Base-by-base conservation (phyloP, 2,888 invertebrate genomes). In the Globia sparganii region DNA sequence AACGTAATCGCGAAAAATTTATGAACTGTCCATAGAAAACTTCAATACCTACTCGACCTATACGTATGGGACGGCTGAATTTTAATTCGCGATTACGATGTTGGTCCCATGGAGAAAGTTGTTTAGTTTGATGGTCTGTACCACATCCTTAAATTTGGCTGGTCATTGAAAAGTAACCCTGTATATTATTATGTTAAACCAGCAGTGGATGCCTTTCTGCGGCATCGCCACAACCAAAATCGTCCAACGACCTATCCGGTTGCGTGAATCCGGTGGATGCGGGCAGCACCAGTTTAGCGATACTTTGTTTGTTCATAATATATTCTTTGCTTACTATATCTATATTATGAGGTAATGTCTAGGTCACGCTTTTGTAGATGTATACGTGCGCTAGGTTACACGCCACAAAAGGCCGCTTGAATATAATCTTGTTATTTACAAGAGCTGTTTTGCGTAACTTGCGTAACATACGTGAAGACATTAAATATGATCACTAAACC, bases 381-480 rank as follows among this genome's bases (percentile, higher is more conserved):
- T 76, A 40, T 72, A 73, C 15, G 61, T 73, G 43, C 28, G 61
- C 40, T 77, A 49, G 56, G 28, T 13, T 53, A 65, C 43, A 69
- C 49, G 31, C n/a, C 56, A 37, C 40, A 61, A 78, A 25, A 66
- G 62, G 49, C 49, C 18, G 67, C n/a, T 83, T 28, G 15, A 61
- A 70, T 53, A 83, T 80, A 80, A 80, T 83, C 80, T 78, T 79
- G 59, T 83, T 80, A 80, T 68, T 73, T 49, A 83, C 40, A 68
- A 77, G 62, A 70, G 25, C 37, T 31, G 31, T 9, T 58, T 70
- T n/a, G 65, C 28, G 58, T 43, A 83, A 37, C 34, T 53, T 49
- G 34, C 49, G 59, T 59, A 65, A 78, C 79, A 66, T 59, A n/a
- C n/a, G n/a, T n/a, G n/a, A 69, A 62, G 77, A 25, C 53, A 40